These are phyloP conservation scores for Scaptomyza graminum DNA, from an alignment of 1,140 invertebrate species.

Conservation along the genomic window DNA sequence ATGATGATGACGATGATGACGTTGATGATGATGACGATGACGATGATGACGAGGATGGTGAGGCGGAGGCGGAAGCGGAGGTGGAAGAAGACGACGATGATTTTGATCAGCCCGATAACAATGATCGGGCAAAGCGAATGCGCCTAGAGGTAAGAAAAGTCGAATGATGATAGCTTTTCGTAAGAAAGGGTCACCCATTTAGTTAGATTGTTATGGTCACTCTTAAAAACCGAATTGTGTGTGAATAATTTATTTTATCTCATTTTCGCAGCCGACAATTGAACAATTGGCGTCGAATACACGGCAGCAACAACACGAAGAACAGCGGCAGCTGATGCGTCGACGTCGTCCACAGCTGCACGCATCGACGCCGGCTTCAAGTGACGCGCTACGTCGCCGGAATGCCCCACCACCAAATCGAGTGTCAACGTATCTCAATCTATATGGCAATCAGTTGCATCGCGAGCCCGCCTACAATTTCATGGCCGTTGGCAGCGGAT, in stretches of 20 bases:
- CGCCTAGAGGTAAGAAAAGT: not conserved
- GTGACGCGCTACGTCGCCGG: constrained; percentile 12
- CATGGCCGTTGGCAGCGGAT: constrained; percentile 18
- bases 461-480: constrained; percentile 73
- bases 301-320: not conserved
- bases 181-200: not conserved
- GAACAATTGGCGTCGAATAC: not conserved
- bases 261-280: not conserved
- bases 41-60: constrained; percentile 44
- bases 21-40: constrained; percentile 23
- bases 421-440: constrained; percentile 48
- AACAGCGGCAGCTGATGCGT: not conserved
- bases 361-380: constrained; percentile 53
- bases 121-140: constrained; percentile 16
- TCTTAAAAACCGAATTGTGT: not conserved
- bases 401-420: constrained; percentile 48
- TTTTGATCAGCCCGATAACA: constrained; percentile 5
- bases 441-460: constrained; percentile 49
- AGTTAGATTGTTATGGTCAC: too few relatives aligned
- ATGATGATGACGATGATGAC: not conserved
- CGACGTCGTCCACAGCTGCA: constrained; percentile 49
- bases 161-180: too few relatives aligned
- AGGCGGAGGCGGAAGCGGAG: constrained; percentile 56
- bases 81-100: constrained; percentile 35
- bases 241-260: too few relatives aligned